Evolutionary conservation across 1,140 invertebrate species (phyloP), one percentile per base, ranked within the genome.

Genomic region (Galleria mellonella): DNA sequence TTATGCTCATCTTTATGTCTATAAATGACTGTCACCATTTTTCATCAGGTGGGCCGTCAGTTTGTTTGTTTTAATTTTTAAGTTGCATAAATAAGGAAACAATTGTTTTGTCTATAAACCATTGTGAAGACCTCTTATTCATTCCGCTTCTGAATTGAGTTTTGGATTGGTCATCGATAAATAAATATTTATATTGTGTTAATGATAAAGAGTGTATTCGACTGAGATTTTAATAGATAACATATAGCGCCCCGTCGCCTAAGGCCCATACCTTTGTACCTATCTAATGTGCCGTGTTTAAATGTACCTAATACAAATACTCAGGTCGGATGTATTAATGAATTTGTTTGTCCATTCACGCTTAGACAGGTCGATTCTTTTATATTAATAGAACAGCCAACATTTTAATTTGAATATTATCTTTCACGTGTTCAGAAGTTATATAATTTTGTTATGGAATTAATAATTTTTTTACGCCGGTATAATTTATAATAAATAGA

Each of bases 101-200:
- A 6, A 3, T 6, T 3, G 6, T 23, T 23, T 23, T 23, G 6
- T 23, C 2, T 23, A 23, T 3, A 3, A 23, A 3, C 17, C 8
- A 51, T 7, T 68, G 60, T 60, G 37, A 6, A 67, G 12, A 33
- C 46, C 5, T 51, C 43, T 42, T 72, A 52, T 62, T 31, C 9
- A 42, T 55, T 27, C 51, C 59, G 72, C 75, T 72, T 66, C 71
- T 74, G 69, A 50, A 70, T 75, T 63, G 58, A 59, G 44, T 57
- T 47, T 47, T 42, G 36, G 47, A 52, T 60, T 41, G 58, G 46
- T 46, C 43, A 54, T 62, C 58, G 48, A 64, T 69, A 69, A 71
- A 69, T 70, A 71, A 79, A 79, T 67, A 74, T 72, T 74, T 69
- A 72, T 71, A 64, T 67, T 72, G 66, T 64, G 69, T 77, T 77